A percentile compares a stretch with the other conserved stretches of the same genome.
phyloP scores from a whole-genome alignment of 2,113 vertebrate species.

The Kryptolebias marmoratus region DNA sequence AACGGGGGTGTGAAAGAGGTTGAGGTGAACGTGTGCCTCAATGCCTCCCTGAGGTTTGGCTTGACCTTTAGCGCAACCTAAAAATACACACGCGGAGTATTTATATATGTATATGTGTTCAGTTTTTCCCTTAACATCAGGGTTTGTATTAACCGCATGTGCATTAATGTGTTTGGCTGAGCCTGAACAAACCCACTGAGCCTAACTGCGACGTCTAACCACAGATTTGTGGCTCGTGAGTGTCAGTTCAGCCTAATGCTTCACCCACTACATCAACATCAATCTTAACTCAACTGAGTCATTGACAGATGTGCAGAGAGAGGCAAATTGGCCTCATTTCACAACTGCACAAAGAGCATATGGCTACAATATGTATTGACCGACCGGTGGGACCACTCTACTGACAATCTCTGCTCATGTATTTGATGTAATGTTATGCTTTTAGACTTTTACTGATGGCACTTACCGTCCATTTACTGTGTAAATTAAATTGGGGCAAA shows the following conservation, averaged over 20 bases:
- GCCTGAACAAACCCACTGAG: not conserved
- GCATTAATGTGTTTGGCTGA: slow-evolving; percentile 5
- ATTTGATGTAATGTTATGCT: too few relatives aligned
- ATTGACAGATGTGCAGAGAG: slow-evolving; percentile 49
- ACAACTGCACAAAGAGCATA: slow-evolving; percentile 35
- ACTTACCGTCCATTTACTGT: too few relatives aligned
- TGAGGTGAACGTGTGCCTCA: slow-evolving; percentile 63
- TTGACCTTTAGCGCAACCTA: slow-evolving; percentile 58
- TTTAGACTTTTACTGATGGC: too few relatives aligned
- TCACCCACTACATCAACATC: slow-evolving; percentile 55
- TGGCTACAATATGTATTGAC: slow-evolving; percentile 44
- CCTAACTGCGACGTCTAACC: slow-evolving; percentile 3
- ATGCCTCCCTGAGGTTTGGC: slow-evolving; percentile 52
- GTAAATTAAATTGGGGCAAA: too few relatives aligned
- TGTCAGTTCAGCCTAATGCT: slow-evolving; percentile 42
- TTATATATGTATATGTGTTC: too few relatives aligned
- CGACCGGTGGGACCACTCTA: slow-evolving; percentile 17
- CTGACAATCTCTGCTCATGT: not conserved
- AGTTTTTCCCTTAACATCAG: not conserved
- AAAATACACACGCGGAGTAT: not conserved
- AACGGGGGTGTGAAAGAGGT: slow-evolving; percentile 12
- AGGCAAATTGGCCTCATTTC: slow-evolving; percentile 48
- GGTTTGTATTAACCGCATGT: not conserved
- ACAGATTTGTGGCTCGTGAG: slow-evolving; percentile 7
- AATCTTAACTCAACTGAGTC: slow-evolving; percentile 26